Percentiles rank a stretch among this genome's conserved stretches.
phyloP scores from a whole-genome alignment of 2,888 invertebrate species.

The Chrysolina oricalcia region DNA sequence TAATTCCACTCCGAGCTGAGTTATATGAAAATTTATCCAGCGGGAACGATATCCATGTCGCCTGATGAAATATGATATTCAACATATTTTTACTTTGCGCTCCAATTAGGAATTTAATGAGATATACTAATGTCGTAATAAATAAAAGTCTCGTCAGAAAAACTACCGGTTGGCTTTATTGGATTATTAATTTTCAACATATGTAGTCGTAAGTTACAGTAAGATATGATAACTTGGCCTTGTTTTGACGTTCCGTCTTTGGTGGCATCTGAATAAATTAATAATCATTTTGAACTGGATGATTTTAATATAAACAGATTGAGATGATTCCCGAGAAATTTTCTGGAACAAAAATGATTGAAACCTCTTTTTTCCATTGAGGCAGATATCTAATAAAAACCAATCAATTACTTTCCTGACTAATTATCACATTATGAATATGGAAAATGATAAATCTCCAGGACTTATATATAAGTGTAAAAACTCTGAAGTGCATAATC shows the following conservation, averaged over 20 bases:
- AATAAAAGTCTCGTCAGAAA: constrained; percentile 31
- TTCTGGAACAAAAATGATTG: too few species aligned
- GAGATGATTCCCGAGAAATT: too few species aligned
- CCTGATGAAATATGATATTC: constrained; percentile 26
- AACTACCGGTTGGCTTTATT: constrained; percentile 10
- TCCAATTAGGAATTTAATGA: constrained; percentile 35
- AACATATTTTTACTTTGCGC: constrained; percentile 27
- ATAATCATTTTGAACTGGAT: background rate
- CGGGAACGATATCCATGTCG: background rate
- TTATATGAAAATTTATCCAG: constrained; percentile 18
- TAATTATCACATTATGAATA: too few species aligned
- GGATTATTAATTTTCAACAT: constrained; percentile 28
- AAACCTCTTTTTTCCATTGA: too few species aligned
- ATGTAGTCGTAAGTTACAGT: constrained; percentile 21
- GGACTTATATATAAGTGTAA: too few species aligned
- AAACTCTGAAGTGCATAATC: too few species aligned
- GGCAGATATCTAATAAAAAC: too few species aligned
- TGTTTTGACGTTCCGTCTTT: background rate
- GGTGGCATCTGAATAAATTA: background rate
- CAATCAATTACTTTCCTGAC: too few species aligned
- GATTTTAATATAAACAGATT: too few species aligned
- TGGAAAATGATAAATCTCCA: too few species aligned
- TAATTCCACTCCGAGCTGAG: constrained; percentile 4
- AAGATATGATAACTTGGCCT: background rate
- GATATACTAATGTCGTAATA: constrained; percentile 33